A percentile compares a stretch with the other conserved stretches of the same genome.
phyloP scores from a whole-genome alignment of 2,797 vertebrate genomes.

The Ceyx erithaca region DNA sequence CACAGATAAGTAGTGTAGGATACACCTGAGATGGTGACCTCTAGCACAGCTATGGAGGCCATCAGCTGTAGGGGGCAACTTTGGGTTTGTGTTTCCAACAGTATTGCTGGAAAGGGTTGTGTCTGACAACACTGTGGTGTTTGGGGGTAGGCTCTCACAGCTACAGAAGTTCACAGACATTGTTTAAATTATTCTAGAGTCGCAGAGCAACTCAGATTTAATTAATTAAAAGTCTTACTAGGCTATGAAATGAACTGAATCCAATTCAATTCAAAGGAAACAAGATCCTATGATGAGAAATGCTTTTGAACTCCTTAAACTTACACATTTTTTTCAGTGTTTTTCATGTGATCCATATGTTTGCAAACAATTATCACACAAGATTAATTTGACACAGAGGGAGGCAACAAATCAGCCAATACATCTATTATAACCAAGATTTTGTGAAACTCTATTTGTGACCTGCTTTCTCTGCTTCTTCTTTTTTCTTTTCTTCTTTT shows the following conservation, averaged over 20 bases:
- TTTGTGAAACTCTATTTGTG: neutral
- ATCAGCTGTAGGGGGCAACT: neutral
- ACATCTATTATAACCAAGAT: neutral
- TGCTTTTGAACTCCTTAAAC: neutral
- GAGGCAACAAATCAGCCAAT: neutral
- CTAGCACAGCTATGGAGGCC: neutral
- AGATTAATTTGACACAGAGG: neutral
- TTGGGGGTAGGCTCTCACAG: neutral
- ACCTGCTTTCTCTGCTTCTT: neutral
- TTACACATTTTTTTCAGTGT: neutral
- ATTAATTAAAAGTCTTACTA: conserved; percentile 20
- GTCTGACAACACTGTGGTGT: neutral
- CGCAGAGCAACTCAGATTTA: neutral
- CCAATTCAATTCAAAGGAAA: neutral
- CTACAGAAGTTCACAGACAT: neutral
- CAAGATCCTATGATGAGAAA: neutral
- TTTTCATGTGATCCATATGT: neutral
- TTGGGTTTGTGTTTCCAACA: neutral
- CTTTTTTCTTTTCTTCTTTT: neutral
- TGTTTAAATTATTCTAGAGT: neutral
- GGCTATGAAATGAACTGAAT: neutral
- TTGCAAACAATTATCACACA: neutral
- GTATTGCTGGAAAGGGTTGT: neutral
- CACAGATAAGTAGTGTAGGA: fast-evolving
- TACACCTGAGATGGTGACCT: neutral